These are phyloP conservation scores for Solea senegalensis DNA, from an alignment of 2,113 vertebrate species.

Conservation along the genomic window DNA sequence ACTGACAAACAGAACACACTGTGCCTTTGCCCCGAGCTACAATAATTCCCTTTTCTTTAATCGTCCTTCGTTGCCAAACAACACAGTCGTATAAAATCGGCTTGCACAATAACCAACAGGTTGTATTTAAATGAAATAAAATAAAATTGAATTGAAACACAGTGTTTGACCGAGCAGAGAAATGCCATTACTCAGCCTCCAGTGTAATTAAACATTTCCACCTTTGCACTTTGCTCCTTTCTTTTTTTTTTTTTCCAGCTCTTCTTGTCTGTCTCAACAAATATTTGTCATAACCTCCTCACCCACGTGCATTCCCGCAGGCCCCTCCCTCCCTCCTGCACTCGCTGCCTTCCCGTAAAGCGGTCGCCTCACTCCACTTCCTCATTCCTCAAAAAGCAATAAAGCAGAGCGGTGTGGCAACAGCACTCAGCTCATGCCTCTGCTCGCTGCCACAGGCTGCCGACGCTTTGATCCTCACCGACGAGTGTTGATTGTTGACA, in stretches of 20 bases:
- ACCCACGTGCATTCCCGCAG: constrained; percentile 64
- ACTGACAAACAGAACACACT: constrained; percentile 52
- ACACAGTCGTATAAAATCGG: constrained; percentile 6
- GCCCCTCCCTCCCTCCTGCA: constrained; percentile 52
- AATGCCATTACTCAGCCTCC: constrained; percentile 33
- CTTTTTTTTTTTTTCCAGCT: constrained; percentile 26
- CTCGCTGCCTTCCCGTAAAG: constrained; percentile 74
- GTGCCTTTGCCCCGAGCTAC: constrained; percentile 43
- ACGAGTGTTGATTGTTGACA: neutral
- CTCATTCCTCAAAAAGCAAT: constrained; percentile 76
- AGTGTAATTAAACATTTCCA: constrained; percentile 60
- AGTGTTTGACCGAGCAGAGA: neutral
- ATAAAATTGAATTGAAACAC: too few relatives aligned
- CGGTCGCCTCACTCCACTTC: constrained; percentile 72
- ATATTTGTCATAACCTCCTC: constrained; percentile 71
- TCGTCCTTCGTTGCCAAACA: constrained; percentile 27
- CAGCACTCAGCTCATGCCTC: constrained; percentile 25
- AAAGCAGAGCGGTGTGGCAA: constrained; percentile 73
- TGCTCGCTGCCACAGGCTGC: constrained; percentile 42
- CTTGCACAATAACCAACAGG: constrained; percentile 49
- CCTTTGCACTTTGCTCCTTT: constrained; percentile 52
- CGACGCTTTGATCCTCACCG: neutral
- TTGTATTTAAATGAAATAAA: neutral
- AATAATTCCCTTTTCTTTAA: constrained; percentile 35
- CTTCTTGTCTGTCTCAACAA: constrained; percentile 63